A percentile compares a stretch with the other conserved stretches of the same genome.
Evolutionary conservation across 2,797 vertebrate genomes (phyloP).

Genomic region (Brotula barbata): DNA sequence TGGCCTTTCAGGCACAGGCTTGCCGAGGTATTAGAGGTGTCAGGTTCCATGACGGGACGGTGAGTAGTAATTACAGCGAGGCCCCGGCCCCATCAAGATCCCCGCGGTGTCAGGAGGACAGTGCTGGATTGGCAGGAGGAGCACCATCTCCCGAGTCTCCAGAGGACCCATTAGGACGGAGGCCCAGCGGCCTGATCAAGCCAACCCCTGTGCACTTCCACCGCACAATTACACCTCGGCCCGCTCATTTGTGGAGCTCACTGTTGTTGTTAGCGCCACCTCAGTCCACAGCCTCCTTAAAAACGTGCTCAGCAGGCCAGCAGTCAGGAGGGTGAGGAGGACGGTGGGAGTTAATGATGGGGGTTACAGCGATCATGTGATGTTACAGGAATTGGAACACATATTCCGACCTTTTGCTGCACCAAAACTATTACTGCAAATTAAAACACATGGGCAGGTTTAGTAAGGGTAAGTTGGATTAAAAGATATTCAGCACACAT

Average conservation of each 20-base stretch:
- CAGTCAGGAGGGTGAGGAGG: conserved; percentile 47
- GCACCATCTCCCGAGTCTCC: conserved; percentile 50
- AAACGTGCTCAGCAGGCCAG: conserved; percentile 35
- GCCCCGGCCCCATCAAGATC: conserved; percentile 46
- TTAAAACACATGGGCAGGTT: not conserved
- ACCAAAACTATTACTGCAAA: conserved; percentile 23
- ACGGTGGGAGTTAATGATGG: conserved; percentile 46
- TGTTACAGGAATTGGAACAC: conserved; percentile 47
- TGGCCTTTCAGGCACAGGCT: conserved; percentile 50
- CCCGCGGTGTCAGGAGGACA: conserved; percentile 52
- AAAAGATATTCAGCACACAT: conserved; percentile 10
- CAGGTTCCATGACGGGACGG: conserved; percentile 56
- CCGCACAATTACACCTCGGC: conserved; percentile 45
- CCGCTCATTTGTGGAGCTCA: conserved; percentile 50
- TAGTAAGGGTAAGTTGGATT: conserved; percentile 6
- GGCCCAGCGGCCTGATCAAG: conserved; percentile 56
- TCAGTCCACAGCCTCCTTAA: conserved; percentile 51
- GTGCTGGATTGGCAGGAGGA: conserved; percentile 55
- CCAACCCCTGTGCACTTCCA: conserved; percentile 42
- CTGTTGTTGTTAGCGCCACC: conserved; percentile 55
- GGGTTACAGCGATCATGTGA: conserved; percentile 43
- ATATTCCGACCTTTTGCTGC: conserved; percentile 33
- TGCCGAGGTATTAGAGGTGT: conserved; percentile 58
- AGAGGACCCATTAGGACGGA: conserved; percentile 71
- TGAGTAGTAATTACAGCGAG: conserved; percentile 64